Conservation (phyloP, 2,797 vertebrate genomes). For the Catharus ustulatus region DNA sequence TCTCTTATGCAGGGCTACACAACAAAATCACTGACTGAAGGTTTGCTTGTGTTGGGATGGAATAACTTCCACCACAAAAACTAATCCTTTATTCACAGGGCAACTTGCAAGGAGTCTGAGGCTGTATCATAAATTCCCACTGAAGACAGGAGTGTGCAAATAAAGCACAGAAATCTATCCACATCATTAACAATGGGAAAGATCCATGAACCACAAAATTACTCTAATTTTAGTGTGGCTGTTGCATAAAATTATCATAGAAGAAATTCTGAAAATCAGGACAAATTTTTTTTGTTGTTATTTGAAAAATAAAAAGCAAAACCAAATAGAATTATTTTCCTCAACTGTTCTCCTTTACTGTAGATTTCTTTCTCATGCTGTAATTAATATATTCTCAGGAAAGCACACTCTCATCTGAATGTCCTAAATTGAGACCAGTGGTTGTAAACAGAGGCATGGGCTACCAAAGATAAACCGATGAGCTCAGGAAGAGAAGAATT, state of each 20-base stretch:
- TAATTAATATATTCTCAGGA: background rate
- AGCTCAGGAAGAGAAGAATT: background rate
- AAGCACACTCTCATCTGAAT: background rate
- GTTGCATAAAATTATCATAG: background rate
- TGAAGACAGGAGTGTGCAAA: background rate
- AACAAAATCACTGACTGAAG: background rate
- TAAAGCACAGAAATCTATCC: background rate
- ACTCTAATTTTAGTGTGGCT: background rate
- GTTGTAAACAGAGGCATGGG: background rate
- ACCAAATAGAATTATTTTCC: background rate
- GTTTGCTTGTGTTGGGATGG: background rate
- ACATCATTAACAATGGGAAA: background rate
- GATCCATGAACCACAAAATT: background rate
- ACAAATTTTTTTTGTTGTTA: rapidly evolving
- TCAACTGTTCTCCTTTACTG: background rate
- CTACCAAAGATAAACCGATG: background rate
- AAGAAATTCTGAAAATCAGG: background rate
- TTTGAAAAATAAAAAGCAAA: too few relatives aligned
- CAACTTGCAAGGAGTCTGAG: background rate
- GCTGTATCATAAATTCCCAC: background rate
- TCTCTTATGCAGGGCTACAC: background rate
- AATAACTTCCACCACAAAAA: background rate
- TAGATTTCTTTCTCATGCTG: background rate
- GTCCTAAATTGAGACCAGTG: background rate
- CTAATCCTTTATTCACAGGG: background rate